Evolutionary conservation across 2,113 vertebrate species (phyloP), one percentile per base, ranked within the genome.

Genomic region (Chinchilla lanigera): DNA sequence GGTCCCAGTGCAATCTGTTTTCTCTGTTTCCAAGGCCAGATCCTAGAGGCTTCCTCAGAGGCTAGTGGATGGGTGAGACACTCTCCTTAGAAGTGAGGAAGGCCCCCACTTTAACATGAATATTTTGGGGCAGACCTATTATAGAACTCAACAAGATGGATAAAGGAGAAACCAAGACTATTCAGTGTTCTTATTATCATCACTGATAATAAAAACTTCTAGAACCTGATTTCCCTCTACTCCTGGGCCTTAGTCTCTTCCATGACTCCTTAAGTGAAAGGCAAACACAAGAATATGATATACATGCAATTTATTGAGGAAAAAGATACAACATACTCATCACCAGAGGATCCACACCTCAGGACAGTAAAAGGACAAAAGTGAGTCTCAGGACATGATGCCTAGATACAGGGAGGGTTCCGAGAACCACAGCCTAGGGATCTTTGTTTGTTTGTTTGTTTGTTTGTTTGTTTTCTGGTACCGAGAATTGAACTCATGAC

Each of bases 281-380:
- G 28, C 81, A 58, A 92, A 96, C 26, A 89, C 86, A 47, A 80
- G 20, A 75, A 60, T 75, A 33, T 97, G 65, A 94, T 86, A 88
- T 87, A 80, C 10, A 28, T 85, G 90, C 86, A 84, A 69, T 97
- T 97, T 97, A 97, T 93, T 98, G 90, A 89, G 94, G 60, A 93
- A 93, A 83, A 50, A 96, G 71, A 56, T 75, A 1, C 4, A 38
- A 28, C 35, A 60, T 30, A 38, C 52, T 90, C 38, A 77, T 89
- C 67, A 93, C 84, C 87, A 85, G 50, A 95, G 50, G 41, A 65
- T 19, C 78, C 71, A 35, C 6, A 89, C 78, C 60, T 93, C 77
- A 73, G 24, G 54, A 80, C 61, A 83, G 54, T 80, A 73, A 82
- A 26, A n/a, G 10, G 33, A 47, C 22, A 81, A 28, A 85, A n/a